Percentiles rank a stretch among this genome's conserved stretches.
Evolutionary conservation across 2,888 invertebrate genomes (phyloP).

Genomic region (Cheilosia grossa): DNA sequence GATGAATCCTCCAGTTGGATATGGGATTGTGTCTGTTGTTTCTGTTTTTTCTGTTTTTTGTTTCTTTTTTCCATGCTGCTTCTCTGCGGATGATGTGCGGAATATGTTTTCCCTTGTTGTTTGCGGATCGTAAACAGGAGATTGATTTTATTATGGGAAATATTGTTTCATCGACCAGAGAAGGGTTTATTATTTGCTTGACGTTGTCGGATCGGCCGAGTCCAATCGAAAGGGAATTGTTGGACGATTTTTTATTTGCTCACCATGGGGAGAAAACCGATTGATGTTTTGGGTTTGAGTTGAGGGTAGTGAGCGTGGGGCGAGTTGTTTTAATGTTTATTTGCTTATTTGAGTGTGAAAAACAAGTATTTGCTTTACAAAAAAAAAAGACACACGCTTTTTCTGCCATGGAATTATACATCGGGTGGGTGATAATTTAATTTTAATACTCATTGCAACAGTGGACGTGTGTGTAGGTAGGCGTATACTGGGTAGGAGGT

Average conservation of each 20-base stretch:
- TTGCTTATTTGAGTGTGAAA: slow-evolving; percentile 69
- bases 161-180: slow-evolving; percentile 67
- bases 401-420: slow-evolving; percentile 6
- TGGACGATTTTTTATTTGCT: slow-evolving; percentile 35
- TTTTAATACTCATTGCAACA: slow-evolving; percentile 54
- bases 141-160: slow-evolving; percentile 74
- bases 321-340: slow-evolving; percentile 70
- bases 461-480: background rate
- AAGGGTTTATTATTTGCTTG: slow-evolving; percentile 66
- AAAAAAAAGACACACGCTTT: slow-evolving; percentile 21
- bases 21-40: slow-evolving; percentile 7
- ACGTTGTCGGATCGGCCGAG: slow-evolving; percentile 35
- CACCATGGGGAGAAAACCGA: background rate
- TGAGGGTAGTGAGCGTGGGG: slow-evolving; percentile 5
- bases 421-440: slow-evolving; percentile 36
- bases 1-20: slow-evolving; percentile 24
- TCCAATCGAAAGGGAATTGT: slow-evolving; percentile 61
- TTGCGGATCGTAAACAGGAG: slow-evolving; percentile 74
- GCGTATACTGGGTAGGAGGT: background rate
- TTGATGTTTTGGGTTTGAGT: background rate
- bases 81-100: slow-evolving; percentile 46
- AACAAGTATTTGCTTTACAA: slow-evolving; percentile 48
- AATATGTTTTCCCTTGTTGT: slow-evolving; percentile 66
- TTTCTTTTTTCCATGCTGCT: slow-evolving; percentile 14
- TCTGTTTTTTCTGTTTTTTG: too few species aligned